phyloP scores from a whole-genome alignment of 2,113 vertebrate genomes.

The Pollachius pollachius region DNA sequence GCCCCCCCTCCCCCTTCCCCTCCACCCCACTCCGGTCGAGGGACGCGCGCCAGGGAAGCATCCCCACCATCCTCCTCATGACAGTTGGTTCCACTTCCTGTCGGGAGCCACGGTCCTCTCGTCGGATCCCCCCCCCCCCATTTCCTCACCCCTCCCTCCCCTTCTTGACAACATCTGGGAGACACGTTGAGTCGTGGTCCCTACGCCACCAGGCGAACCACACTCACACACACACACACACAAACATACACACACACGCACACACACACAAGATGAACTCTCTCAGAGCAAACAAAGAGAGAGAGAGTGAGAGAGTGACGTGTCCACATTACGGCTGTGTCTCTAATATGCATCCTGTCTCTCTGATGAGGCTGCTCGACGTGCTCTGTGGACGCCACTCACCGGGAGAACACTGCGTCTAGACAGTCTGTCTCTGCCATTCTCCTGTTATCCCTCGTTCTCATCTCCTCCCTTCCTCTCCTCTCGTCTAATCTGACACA shows the following conservation, averaged over 20 bases:
- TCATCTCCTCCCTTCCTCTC: neutral
- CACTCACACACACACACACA: slow-evolving; percentile 36
- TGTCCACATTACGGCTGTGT: no score
- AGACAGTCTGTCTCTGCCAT: neutral
- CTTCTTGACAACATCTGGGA: slow-evolving; percentile 53
- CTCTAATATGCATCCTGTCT: no score
- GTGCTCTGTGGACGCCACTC: no score
- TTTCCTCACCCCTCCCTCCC: neutral
- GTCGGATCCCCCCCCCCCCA: slow-evolving; percentile 20
- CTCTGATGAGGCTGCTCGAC: no score
- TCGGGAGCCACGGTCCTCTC: slow-evolving; percentile 31
- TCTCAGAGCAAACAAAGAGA: neutral
- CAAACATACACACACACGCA: no score
- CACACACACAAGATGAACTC: no score
- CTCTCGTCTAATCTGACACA: neutral
- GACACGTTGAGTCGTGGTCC: slow-evolving; percentile 46
- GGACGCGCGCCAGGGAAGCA: slow-evolving; percentile 20
- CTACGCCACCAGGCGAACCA: slow-evolving; percentile 41
- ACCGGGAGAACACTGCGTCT: no score
- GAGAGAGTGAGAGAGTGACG: slow-evolving; percentile 4
- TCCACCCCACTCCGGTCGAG: neutral
- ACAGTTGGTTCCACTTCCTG: slow-evolving; percentile 51
- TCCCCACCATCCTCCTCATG: slow-evolving; percentile 14
- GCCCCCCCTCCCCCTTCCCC: slow-evolving; percentile 13
- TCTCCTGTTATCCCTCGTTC: neutral